These are phyloP conservation scores for Drosophila sp. DNA, from an alignment of 1,140 invertebrate genomes.

Conservation along the genomic window DNA sequence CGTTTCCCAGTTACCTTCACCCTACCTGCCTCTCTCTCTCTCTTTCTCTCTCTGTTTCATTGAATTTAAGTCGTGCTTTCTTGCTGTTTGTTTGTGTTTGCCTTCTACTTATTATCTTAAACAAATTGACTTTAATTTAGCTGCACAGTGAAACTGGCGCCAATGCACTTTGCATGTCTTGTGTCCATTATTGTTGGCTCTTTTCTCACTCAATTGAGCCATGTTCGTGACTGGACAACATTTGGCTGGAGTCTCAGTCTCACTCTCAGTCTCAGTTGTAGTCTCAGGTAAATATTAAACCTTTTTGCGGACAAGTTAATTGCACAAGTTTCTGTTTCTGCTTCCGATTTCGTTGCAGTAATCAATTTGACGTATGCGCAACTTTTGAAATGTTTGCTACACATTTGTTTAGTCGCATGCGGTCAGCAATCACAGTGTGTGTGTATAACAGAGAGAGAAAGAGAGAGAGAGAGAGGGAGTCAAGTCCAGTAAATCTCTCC, in stretches of 20 bases:
- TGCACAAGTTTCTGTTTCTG: constrained; percentile 37
- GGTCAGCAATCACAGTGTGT: neutral
- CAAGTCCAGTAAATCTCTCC: constrained; percentile 11
- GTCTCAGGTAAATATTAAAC: neutral
- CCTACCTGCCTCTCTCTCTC: neutral
- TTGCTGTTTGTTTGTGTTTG: constrained; percentile 8
- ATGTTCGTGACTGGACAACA: constrained; percentile 45
- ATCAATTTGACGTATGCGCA: constrained; percentile 44
- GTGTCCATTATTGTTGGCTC: constrained; percentile 56
- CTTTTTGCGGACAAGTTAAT: constrained; percentile 37
- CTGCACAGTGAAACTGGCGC: constrained; percentile 42
- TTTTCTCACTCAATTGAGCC: constrained; percentile 26
- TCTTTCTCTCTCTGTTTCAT: neutral
- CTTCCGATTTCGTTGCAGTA: constrained; percentile 33
- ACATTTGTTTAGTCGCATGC: constrained; percentile 12
- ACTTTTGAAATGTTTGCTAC: constrained; percentile 6
- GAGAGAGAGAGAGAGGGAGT: too few relatives aligned
- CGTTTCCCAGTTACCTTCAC: neutral
- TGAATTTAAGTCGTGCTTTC: too few relatives aligned
- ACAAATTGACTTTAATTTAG: constrained; percentile 77
- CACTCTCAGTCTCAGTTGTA: neutral
- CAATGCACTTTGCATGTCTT: constrained; percentile 70
- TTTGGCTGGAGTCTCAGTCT: constrained; percentile 13
- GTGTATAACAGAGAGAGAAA: too few relatives aligned
- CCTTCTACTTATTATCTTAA: constrained; percentile 60